Conservation (phyloP, 2,113 vertebrate species). For the Daphoenositta chrysoptera region DNA sequence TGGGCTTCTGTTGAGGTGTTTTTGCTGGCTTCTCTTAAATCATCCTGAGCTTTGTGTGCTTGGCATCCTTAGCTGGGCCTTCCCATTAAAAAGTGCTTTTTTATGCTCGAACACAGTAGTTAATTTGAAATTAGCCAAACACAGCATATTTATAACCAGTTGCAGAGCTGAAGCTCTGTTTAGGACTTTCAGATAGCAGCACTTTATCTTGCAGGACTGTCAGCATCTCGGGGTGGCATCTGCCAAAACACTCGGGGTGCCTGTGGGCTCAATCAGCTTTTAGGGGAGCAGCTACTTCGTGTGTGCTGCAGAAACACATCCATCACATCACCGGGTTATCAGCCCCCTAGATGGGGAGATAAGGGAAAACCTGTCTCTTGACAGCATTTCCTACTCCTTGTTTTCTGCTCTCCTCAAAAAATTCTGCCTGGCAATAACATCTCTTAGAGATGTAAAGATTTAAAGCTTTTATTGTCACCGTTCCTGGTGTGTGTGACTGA, state of each 20-base stretch:
- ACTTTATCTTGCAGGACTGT: background rate
- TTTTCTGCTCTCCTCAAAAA: background rate
- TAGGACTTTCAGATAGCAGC: background rate
- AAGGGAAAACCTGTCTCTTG: background rate
- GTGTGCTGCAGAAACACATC: background rate
- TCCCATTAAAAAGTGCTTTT: background rate
- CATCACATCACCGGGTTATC: background rate
- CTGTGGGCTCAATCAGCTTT: background rate
- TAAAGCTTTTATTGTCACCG: background rate
- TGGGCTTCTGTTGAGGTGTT: background rate
- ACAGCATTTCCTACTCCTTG: background rate
- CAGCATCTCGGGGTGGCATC: background rate
- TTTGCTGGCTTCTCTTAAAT: background rate
- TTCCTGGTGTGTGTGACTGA: background rate
- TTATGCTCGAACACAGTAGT: background rate
- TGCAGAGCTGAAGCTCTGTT: background rate
- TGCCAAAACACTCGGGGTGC: rapidly evolving
- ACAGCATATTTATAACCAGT: rapidly evolving
- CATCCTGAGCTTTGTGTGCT: background rate
- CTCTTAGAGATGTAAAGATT: background rate
- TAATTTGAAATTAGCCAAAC: background rate
- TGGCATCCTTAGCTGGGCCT: background rate
- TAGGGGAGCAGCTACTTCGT: background rate
- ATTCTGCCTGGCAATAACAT: background rate
- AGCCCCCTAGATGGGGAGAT: background rate